These are phyloP conservation scores for Synchiropus splendidus DNA, from an alignment of 2,113 vertebrate species.

Conservation along the genomic window DNA sequence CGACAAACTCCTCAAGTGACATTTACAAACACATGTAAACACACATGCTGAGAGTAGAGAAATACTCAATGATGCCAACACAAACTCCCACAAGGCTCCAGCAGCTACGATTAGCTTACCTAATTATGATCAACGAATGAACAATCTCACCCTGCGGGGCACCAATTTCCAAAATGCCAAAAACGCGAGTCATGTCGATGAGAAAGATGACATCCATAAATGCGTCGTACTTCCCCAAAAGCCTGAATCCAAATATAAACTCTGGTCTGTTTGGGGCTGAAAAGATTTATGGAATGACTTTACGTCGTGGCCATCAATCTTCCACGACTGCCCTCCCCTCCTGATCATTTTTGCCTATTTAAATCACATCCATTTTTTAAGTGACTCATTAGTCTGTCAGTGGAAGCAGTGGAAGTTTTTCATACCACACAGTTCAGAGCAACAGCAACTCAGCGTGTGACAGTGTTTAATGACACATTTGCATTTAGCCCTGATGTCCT, in stretches of 20 bases:
- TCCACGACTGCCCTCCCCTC: not conserved
- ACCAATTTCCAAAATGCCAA: constrained; percentile 30
- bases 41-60: constrained; percentile 7
- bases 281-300: too few relatives aligned
- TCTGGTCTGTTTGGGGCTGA: too few relatives aligned
- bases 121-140: constrained; percentile 54
- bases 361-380: constrained; percentile 29
- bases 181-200: constrained; percentile 41
- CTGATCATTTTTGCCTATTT: not conserved
- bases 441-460: constrained; percentile 16
- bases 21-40: constrained; percentile 1
- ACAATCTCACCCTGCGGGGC: constrained; percentile 31
- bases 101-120: constrained; percentile 55
- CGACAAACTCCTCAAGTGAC: constrained; percentile 12
- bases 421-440: not conserved
- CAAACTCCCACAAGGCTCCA: constrained; percentile 22
- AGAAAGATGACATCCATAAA: constrained; percentile 10
- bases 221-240: constrained; percentile 21
- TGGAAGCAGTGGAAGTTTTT: constrained; percentile 9
- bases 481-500: constrained; percentile 3
- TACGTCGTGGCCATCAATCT: too few relatives aligned
- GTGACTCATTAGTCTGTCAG: constrained; percentile 30
- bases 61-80: not conserved
- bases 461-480: constrained; percentile 11
- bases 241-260: constrained; percentile 23